phyloP scores from a whole-genome alignment of 2,113 vertebrate species.

The Orthonyx spaldingii region DNA sequence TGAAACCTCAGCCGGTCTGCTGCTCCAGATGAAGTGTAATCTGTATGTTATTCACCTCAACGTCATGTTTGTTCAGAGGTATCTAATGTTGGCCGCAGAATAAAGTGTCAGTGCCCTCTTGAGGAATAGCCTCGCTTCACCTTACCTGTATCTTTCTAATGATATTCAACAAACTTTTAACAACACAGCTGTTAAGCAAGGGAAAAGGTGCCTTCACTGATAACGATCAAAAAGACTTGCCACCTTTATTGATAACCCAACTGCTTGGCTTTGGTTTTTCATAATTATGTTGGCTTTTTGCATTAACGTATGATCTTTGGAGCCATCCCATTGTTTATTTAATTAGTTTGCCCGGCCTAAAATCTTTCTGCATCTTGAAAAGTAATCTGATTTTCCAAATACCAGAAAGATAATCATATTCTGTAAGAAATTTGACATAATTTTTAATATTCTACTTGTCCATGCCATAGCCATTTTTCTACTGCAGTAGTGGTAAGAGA shows the following conservation, averaged over 20 bases:
- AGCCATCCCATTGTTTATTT: slow-evolving; percentile 9
- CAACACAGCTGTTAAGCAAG: background rate
- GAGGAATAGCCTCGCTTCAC: background rate
- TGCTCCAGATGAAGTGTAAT: background rate
- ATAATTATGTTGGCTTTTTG: slow-evolving; percentile 8
- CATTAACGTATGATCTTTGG: slow-evolving; percentile 18
- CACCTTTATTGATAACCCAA: background rate
- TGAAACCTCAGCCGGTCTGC: accelerated
- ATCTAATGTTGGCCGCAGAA: background rate
- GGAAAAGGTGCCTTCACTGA: background rate
- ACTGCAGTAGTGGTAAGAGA: background rate
- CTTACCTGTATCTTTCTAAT: background rate
- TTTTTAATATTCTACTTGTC: background rate
- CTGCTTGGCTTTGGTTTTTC: background rate
- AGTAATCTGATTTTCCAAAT: slow-evolving; percentile 24
- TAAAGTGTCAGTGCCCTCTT: background rate
- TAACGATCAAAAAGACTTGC: background rate
- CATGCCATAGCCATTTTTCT: background rate
- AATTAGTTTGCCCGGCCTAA: slow-evolving; percentile 16
- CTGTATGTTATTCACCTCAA: background rate
- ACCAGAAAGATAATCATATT: slow-evolving; percentile 14
- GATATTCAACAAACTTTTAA: background rate
- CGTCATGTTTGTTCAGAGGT: background rate
- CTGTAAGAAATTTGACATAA: background rate
- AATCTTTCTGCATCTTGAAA: slow-evolving; percentile 14